Evolutionary conservation across 1,140 invertebrate genomes (phyloP), one percentile per base, ranked within the genome.

Genomic region (Probaryconus sp.): DNA sequence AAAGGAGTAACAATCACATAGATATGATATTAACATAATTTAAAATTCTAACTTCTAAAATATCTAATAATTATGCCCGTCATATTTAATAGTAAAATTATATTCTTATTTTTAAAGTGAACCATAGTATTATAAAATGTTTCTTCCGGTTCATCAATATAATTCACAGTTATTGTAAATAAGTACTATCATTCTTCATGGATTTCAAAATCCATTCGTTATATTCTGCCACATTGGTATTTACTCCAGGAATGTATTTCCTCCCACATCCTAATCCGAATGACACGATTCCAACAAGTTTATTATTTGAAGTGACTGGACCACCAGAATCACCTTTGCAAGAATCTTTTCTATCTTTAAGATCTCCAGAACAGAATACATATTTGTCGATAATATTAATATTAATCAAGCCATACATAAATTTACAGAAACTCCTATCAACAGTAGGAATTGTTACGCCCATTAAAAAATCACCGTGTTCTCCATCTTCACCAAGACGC

Each of bases 341-440:
- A 2, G 93, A 89, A 78, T 93, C 93, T 76, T 90, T 92, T 17
- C 91, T 91, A 4, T 92, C 92, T 24, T 90, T 82, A 0, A 81
- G 78, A 67, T 89, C 89, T 2, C 92, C 93, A 24, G 56, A 43
- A 16, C 56, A 61, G 6, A 61, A 28, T 0, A 61, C 11, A 30
- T 56, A 1, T 13, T 58, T 30, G 18, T 45, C 18, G 5, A 58
- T 30, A 1, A 16, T 2, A 1, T 3, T 0, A 16, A 35, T 10
- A 7, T 18, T 40, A 16, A 6, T 18, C 2, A 16, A 3, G 5
- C 5, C 3, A 11, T 58, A 58, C 2, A 37, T 7, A 1, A 3
- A 0, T 0, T 21, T 35, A 7, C 53, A 58, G 1, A n/a, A 1
- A 0, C 3, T 0, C 40, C 14, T 28, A 5, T 24, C 10, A 0